Evolutionary conservation across 2,888 invertebrate genomes (phyloP), one percentile per base, ranked within the genome.

Genomic region (Idaea straminata): DNA sequence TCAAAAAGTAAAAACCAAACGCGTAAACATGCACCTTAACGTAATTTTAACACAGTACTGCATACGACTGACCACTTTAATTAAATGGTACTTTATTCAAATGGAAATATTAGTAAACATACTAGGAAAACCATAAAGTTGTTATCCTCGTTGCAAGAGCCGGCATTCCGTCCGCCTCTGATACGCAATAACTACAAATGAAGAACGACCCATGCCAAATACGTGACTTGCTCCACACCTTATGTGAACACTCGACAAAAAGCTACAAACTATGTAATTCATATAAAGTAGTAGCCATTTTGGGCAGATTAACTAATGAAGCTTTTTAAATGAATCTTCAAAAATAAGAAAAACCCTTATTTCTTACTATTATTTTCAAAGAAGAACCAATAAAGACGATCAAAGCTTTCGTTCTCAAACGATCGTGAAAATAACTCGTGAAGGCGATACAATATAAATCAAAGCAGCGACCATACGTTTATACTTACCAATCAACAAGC

Each of bases 151-250:
- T 75, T 74, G 73, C 72, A 70, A 71, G 66, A 64, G 64, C 69
- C 66, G 77, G 76, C 74, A 72, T 70, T 76, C 79, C 81, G 15
- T 34, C 59, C 25, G 75, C 75, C 70, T 74, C 72, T 70, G 71
- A 72, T 66, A 73, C 74, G 80, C 79, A 79, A 81, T 78, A 78
- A 62, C 64, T 62, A 64, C 61, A 38, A 62, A 71, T 70, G 72
- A 68, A 67, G 63, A 70, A 69, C 67, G 66, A 69, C 74, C 66
- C 72, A 71, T 63, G 65, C 89, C 88, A 84, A 85, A 90, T 90
- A 87, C 65, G 89, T 80, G 83, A 87, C 85, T 79, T 78, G 91
- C 25, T 79, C 78, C 77, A 35, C 63, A 68, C 86, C 87, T 73
- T 76, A 86, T 75, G 69, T 72, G 81, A 83, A 74, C 66, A 71